Evolutionary conservation across 1,140 invertebrate species (phyloP), one percentile per base, ranked within the genome.

Genomic region (Leptinotarsa undecemlineata): DNA sequence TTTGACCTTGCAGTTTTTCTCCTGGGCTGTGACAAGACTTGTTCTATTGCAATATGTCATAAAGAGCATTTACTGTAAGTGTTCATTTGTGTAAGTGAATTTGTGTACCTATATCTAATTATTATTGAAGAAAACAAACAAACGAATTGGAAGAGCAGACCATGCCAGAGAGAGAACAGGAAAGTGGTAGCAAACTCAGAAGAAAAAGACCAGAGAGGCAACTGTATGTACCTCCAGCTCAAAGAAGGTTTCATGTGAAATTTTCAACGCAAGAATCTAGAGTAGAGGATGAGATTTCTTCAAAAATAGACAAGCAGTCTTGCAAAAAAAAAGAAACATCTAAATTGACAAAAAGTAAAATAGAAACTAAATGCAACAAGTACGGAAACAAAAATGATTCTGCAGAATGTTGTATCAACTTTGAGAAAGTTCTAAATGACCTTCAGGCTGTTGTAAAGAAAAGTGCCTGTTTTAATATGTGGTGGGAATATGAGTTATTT

Each of bases 141-240:
- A 60, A 20, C 69, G 72, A 69, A 63, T 62, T 15, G 60, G 64
- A 68, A 66, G 47, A 75, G 42, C 67, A 68, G 51, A 80, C 73
- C 71, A 73, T 68, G 63, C 19, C 47, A 47, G 21, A 62, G 64
- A 74, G 26, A 20, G 62, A 75, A 48, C 60, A 48, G 64, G 79
- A 81, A 74, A 73, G 60, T 57, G 47, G 70, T 23, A 64, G 23
- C 69, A 71, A 69, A 42, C 71, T 71, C 67, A 76, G 68, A 48
- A 80, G 75, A 67, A 81, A 78, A 70, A 76, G 81, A 51, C 78
- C 78, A 5, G 76, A 79, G 77, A 73, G 80, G 60, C 79, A 81
- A 73, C 73, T 81, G 15, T 83, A 83, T 74, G 74, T 83, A 67
- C 82, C 82, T 33, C 82, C 82, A 33, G 82, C 82, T n/a, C 81